phyloP scores from a whole-genome alignment of 2,113 vertebrate genomes.

The Sula dactylatra region DNA sequence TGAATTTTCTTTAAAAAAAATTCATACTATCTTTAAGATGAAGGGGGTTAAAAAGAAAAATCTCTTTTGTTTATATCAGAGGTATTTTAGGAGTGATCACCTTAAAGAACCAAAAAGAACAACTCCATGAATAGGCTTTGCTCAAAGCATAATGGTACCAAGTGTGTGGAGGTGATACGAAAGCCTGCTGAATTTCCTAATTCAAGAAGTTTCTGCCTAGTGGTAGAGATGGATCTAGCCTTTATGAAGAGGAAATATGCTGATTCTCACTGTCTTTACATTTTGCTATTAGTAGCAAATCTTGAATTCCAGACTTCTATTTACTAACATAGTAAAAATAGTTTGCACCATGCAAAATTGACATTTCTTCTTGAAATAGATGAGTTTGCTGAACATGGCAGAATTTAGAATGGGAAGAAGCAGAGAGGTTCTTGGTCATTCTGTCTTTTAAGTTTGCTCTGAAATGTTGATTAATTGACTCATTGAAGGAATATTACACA shows the following conservation, averaged over 20 bases:
- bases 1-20: neutral
- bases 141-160: neutral
- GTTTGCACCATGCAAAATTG: neutral
- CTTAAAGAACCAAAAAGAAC: neutral
- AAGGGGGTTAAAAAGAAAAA: neutral
- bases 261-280: neutral
- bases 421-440: neutral
- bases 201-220: neutral
- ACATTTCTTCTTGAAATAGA: neutral
- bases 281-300: neutral
- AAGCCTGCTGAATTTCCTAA: neutral
- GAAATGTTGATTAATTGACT: neutral
- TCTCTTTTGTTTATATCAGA: neutral
- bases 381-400: neutral
- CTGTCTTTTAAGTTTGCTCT: neutral
- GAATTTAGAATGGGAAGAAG: neutral
- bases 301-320: neutral
- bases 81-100: neutral
- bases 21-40: neutral
- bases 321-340: too few relatives aligned
- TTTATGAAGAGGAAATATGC: neutral
- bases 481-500: neutral
- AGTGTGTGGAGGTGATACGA: neutral
- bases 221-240: neutral
- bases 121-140: neutral